phyloP scores from a whole-genome alignment of 2,797 vertebrate species.

The Limnodromus scolopaceus region DNA sequence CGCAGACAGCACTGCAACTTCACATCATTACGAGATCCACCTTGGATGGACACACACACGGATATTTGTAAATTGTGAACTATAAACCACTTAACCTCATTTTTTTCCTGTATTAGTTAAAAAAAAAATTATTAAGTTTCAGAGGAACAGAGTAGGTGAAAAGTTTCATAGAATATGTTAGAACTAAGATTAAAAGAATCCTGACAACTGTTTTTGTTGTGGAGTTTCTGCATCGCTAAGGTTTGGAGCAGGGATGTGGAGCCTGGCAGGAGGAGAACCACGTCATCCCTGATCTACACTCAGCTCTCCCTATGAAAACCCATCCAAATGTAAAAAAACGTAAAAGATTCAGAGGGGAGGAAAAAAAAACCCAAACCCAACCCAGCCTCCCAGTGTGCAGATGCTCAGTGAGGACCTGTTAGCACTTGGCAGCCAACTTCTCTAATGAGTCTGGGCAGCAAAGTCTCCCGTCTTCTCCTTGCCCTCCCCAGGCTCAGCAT shows the following conservation, averaged over 20 bases:
- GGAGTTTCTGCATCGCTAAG: background rate
- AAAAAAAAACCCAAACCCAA: background rate
- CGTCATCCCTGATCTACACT: background rate
- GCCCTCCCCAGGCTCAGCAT: background rate
- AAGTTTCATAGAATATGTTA: background rate
- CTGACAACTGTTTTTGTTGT: background rate
- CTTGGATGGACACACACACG: accelerated
- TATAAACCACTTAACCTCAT: background rate
- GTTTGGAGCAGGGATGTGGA: background rate
- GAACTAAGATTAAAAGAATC: background rate
- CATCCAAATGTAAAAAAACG: background rate
- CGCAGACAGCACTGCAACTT: background rate
- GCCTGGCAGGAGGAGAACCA: background rate
- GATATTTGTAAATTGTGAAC: background rate
- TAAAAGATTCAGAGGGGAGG: background rate
- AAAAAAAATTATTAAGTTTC: background rate
- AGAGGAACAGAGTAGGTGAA: background rate
- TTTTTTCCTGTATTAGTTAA: background rate
- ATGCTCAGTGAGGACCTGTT: background rate
- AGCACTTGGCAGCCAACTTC: background rate
- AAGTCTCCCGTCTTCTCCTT: background rate
- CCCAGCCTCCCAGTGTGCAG: background rate
- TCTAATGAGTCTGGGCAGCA: background rate
- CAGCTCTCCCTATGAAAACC: background rate
- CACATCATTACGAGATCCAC: accelerated